Evolutionary conservation across 2,113 vertebrate species (phyloP).

Genomic region (Lagopus leucura): DNA sequence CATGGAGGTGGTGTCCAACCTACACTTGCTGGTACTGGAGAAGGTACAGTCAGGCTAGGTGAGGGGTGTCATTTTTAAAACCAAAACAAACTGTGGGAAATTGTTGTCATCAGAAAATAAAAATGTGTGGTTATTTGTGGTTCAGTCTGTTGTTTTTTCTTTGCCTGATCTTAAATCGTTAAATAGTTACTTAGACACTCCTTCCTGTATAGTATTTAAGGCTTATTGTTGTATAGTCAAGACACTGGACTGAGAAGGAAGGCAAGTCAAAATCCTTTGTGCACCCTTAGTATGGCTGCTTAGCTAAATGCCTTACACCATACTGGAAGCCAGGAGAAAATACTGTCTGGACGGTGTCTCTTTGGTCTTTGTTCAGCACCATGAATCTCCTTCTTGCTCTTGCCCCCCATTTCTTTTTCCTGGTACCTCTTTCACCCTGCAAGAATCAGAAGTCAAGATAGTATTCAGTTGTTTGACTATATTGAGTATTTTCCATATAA

Average conservation of each 20-base stretch:
- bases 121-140: not conserved
- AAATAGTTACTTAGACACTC: not conserved
- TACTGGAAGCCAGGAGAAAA: not conserved
- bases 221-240: not conserved
- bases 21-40: conserved; percentile 77
- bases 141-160: not conserved
- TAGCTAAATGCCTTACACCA: not conserved
- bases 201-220: not conserved
- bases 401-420: not conserved
- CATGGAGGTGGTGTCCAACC: conserved; percentile 77
- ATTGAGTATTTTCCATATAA: not conserved
- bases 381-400: not conserved
- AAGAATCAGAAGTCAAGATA: fast-evolving
- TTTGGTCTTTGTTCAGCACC: not conserved
- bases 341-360: not conserved
- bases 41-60: conserved; percentile 85
- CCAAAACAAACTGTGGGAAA: not conserved
- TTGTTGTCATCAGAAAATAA: not conserved
- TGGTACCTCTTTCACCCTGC: not conserved
- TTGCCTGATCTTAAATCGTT: not conserved
- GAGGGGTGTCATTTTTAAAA: conserved; percentile 48
- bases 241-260: not conserved
- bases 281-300: not conserved
- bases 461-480: not conserved
- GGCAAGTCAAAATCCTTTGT: not conserved